A percentile compares a stretch with the other conserved stretches of the same genome.
phyloP scores from a whole-genome alignment of 2,113 vertebrate genomes.

The Forbesichthys agassizii region DNA sequence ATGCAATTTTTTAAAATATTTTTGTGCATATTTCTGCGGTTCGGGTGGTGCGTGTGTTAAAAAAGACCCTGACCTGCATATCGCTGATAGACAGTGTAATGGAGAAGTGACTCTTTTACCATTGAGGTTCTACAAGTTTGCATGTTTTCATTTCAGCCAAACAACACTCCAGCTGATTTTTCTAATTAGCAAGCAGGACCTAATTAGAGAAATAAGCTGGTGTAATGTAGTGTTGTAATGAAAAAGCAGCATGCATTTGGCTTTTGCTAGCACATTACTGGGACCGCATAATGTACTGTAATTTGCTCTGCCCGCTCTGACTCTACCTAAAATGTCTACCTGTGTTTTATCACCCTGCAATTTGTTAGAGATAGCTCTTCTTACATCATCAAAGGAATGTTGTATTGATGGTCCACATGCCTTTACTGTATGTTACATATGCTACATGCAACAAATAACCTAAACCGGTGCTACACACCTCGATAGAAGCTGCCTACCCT shows the following conservation, averaged over 20 bases:
- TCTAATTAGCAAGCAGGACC: neutral
- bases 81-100: too few species aligned
- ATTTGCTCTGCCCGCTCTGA: neutral
- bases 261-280: too few species aligned
- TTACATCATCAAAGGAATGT: too few species aligned
- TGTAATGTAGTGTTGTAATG: neutral
- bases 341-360: neutral
- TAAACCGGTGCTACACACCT: slow-evolving; percentile 74
- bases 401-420: too few species aligned
- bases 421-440: too few species aligned
- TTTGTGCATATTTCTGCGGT: too few species aligned
- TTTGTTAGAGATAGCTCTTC: too few species aligned
- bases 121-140: neutral
- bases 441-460: too few species aligned
- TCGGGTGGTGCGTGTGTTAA: too few species aligned
- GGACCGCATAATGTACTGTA: neutral
- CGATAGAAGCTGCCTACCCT: slow-evolving; percentile 98
- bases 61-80: too few species aligned
- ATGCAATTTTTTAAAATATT: too few species aligned
- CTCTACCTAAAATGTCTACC: neutral
- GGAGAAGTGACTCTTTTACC: too few species aligned
- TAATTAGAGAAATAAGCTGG: neutral
- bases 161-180: neutral
- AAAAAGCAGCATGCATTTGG: neutral
- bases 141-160: neutral